phyloP scores from a whole-genome alignment of 2,797 vertebrate species.

The Florisuga fusca region DNA sequence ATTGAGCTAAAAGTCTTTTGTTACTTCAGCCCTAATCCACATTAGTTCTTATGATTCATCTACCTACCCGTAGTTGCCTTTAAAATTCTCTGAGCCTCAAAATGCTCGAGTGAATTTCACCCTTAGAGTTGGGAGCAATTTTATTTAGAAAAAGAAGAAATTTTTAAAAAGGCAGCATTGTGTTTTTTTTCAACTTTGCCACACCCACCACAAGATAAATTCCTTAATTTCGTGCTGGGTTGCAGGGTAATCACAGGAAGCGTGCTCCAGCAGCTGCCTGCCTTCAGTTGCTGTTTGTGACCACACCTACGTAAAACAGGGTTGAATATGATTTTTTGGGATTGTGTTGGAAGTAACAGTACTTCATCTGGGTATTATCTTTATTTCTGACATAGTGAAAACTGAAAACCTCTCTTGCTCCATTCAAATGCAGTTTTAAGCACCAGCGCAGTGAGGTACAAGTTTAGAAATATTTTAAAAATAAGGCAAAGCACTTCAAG shows the following conservation, averaged over 20 bases:
- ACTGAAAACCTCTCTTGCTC: not conserved
- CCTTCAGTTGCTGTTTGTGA: not conserved
- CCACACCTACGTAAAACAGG: not conserved
- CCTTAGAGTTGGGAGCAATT: not conserved
- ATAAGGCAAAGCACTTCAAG: not conserved
- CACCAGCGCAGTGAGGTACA: not conserved
- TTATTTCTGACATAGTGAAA: not conserved
- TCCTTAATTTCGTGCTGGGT: not conserved
- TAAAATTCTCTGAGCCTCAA: not conserved
- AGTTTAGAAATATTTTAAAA: not conserved
- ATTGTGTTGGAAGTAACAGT: not conserved
- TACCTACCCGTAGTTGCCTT: not conserved
- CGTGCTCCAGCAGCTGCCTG: not conserved
- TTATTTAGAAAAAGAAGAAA: not conserved
- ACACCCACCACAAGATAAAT: slow-evolving; percentile 18
- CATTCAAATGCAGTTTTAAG: not conserved
- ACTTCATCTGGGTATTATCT: not conserved
- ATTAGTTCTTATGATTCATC: not conserved
- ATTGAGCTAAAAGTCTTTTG: not conserved
- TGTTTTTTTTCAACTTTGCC: not conserved
- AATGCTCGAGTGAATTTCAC: not conserved
- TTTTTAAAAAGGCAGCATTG: not conserved
- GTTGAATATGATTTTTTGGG: not conserved
- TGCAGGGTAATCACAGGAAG: not conserved
- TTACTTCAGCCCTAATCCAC: not conserved